phyloP scores from a whole-genome alignment of 1,140 invertebrate species.

The Triops cancriformis region DNA sequence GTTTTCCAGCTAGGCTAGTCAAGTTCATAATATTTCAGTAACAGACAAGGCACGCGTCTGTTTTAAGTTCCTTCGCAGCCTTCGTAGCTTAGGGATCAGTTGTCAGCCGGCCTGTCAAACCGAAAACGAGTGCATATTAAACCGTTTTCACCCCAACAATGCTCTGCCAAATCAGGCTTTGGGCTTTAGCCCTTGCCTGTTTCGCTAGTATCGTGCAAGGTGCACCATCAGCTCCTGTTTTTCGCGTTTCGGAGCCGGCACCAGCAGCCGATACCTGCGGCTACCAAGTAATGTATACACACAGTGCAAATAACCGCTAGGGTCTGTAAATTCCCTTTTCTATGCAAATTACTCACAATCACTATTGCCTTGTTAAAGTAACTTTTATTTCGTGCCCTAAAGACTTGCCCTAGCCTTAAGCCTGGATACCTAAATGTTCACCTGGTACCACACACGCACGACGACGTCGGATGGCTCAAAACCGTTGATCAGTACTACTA shows the following conservation, averaged over 20 bases:
- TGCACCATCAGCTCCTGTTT: background rate
- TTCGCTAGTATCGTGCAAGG: background rate
- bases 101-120: background rate
- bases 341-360: background rate
- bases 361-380: background rate
- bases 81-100: background rate
- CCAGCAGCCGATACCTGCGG: background rate
- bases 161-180: background rate
- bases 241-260: background rate
- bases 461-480: conserved; percentile 55
- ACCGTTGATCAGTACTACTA: conserved; percentile 55
- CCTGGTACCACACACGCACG: conserved; percentile 45
- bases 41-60: background rate
- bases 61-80: background rate
- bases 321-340: background rate
- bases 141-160: background rate
- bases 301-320: background rate
- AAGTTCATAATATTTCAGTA: background rate
- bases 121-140: background rate
- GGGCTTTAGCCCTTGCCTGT: background rate
- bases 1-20: background rate
- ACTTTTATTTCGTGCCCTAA: conserved; percentile 24
- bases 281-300: background rate
- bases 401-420: conserved; percentile 33
- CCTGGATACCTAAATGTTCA: conserved; percentile 44